Conservation (phyloP, 2,113 vertebrate species). For the Embiotoca jacksoni region DNA sequence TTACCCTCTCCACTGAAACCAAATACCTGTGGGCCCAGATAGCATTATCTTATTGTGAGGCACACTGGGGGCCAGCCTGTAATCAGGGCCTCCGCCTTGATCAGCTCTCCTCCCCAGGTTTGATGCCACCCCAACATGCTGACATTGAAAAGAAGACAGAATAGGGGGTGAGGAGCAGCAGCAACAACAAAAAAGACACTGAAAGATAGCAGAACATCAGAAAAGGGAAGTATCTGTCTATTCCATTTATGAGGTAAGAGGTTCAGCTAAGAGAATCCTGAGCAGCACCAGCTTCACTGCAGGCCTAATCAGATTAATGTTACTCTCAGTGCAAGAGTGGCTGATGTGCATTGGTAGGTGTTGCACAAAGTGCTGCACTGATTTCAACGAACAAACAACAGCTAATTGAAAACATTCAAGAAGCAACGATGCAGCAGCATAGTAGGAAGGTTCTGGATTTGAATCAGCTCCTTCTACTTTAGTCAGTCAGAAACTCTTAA, state of each 20-base stretch:
- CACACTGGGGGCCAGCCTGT: slow-evolving; percentile 70
- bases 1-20: slow-evolving; percentile 80
- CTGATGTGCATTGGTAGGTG: slow-evolving; percentile 15
- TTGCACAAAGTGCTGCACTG: neutral
- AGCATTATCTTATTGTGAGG: slow-evolving; percentile 80
- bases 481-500: slow-evolving; percentile 60
- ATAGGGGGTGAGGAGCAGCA: neutral
- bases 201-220: slow-evolving; percentile 1
- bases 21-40: slow-evolving; percentile 81
- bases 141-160: slow-evolving; percentile 3
- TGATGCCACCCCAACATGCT: slow-evolving; percentile 36
- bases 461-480: neutral
- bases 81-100: slow-evolving; percentile 72
- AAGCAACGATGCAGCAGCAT: neutral
- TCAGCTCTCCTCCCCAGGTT: slow-evolving; percentile 65
- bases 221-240: slow-evolving; percentile 53
- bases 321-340: neutral
- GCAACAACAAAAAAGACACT: neutral
- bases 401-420: neutral
- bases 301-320: slow-evolving; percentile 62
- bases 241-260: slow-evolving; percentile 47
- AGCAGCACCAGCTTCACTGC: slow-evolving; percentile 40
- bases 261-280: slow-evolving; percentile 62
- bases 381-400: slow-evolving; percentile 2
- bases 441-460: neutral